A percentile compares a stretch with the other conserved stretches of the same genome.
Conservation (phyloP, 53 echinoderm and acorn worm species). For the Actinopyga echinites region DNA sequence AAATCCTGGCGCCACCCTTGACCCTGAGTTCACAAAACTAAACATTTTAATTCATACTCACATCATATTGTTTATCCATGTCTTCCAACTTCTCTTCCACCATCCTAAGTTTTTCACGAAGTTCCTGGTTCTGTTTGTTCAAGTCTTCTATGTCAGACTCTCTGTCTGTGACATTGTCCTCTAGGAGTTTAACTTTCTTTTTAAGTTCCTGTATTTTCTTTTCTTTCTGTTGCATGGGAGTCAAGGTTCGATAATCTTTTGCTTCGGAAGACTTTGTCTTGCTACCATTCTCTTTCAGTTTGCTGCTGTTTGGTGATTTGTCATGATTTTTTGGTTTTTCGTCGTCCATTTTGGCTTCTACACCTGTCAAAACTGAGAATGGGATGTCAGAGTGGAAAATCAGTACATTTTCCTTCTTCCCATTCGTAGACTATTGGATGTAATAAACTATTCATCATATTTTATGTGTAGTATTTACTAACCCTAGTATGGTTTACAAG, state of each 20-base stretch:
- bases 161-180: neutral
- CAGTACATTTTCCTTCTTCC: too few species aligned
- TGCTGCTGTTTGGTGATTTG: too few species aligned
- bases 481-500: too few species aligned
- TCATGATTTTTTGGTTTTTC: too few species aligned
- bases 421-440: too few species aligned
- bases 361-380: too few species aligned
- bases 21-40: too few species aligned
- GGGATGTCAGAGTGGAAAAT: too few species aligned
- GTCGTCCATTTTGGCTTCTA: too few species aligned
- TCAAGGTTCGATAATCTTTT: neutral
- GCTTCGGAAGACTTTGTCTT: neutral
- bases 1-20: too few species aligned
- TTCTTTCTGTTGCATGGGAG: conserved; percentile 44
- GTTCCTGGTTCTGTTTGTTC: conserved; percentile 1
- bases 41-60: neutral
- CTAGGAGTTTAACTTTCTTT: conserved; percentile 18
- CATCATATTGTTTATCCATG: conserved; percentile 16
- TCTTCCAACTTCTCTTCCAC: neutral
- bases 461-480: too few species aligned
- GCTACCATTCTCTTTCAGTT: conserved; percentile 3
- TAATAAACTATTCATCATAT: too few species aligned
- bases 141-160: conserved; percentile 10
- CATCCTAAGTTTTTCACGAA: neutral
- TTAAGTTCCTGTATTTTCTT: conserved; percentile 36